Evolutionary conservation across 1,140 invertebrate species (phyloP), one percentile per base, ranked within the genome.

Genomic region (Meloidogyne floridensis): DNA sequence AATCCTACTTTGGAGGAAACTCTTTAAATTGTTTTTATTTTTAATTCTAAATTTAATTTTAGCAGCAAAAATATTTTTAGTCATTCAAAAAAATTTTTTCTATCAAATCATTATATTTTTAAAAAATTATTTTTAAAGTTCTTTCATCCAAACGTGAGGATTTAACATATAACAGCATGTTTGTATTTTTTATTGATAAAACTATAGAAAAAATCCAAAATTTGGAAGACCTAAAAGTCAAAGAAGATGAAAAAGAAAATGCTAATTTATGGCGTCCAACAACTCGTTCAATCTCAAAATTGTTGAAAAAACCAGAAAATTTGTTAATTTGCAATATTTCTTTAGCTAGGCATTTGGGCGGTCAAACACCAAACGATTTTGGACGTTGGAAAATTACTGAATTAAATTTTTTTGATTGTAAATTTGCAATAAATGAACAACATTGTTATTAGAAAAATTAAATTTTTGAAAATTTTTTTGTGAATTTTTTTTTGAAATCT

Each of bases 381-480:
- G 77, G 77, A 13, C 65, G 77, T 69, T 79, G 77, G 77, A 69
- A 18, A 54, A 79, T 79, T 42, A 69, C 77, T 7, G 77, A 72
- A 18, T 20, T 79, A n/a, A 79, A 79, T 79, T 79, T 79, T 79
- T 79, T 79, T 79, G 77, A 79, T 79, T 79, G 77, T 72, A 20
- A 79, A 71, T 79, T 51, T n/a, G 77, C 77, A 42, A 15, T 71
- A 13, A 72, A 79, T 72, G 51, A 20, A 3, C 3, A 71, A 5
- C 59, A 79, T 47, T 42, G 13, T 79, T 32, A 47, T 79, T 79
- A 32, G 32, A 79, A 71, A 43, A 32, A 59, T 54, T 10, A 59
- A 78, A 3, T 59, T 42, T 69, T 42, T 20, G 20, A 76, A 76
- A 76, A 8, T 77, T 77, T 0, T n/a, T 71, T 69, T 59, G 2